Evolutionary conservation across 2,888 invertebrate genomes (phyloP).

Genomic region (Clusia tigrina): DNA sequence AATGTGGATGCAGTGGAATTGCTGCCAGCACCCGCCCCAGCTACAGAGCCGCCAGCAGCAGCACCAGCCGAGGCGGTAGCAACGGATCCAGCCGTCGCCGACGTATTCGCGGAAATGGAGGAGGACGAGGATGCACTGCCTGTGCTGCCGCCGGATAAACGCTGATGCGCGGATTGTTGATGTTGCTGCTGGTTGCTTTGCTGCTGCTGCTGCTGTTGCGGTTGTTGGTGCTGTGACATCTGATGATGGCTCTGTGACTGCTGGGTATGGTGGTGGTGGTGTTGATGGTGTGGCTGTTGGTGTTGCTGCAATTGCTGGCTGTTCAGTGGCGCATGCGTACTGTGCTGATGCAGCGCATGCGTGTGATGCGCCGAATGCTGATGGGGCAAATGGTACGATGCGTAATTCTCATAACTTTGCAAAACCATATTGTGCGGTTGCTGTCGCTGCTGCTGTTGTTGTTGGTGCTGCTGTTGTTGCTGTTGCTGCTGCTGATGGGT

Average conservation of each 20-base stretch:
- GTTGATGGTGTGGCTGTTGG: conserved; percentile 36
- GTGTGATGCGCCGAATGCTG: conserved; percentile 39
- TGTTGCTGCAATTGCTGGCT: conserved; percentile 35
- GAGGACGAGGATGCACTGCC: conserved; percentile 45
- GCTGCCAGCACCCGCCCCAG: conserved; percentile 31
- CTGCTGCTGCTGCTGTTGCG: conserved; percentile 35
- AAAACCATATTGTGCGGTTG: conserved; percentile 57
- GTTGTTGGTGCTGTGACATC: conserved; percentile 26
- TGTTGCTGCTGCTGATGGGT: conserved; percentile 21
- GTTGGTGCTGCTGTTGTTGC: conserved; percentile 22
- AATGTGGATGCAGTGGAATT: conserved; percentile 42
- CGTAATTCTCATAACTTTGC: conserved; percentile 62
- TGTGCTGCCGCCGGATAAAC: conserved; percentile 59
- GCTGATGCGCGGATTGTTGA: conserved; percentile 46
- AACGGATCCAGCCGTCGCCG: conserved; percentile 45
- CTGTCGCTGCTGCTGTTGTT: conserved; percentile 10
- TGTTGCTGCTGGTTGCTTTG: conserved; percentile 33
- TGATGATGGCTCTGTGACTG: conserved; percentile 36
- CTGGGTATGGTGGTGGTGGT: conserved; percentile 39
- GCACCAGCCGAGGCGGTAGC: conserved; percentile 49
- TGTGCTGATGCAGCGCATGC: conserved; percentile 32
- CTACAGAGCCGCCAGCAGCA: conserved; percentile 34
- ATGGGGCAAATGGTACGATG: conserved; percentile 55
- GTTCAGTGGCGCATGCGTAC: conserved; percentile 42
- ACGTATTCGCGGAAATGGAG: conserved; percentile 50